Conservation (phyloP, 2,797 vertebrate genomes). For the Neosilurus hyrtlii region DNA sequence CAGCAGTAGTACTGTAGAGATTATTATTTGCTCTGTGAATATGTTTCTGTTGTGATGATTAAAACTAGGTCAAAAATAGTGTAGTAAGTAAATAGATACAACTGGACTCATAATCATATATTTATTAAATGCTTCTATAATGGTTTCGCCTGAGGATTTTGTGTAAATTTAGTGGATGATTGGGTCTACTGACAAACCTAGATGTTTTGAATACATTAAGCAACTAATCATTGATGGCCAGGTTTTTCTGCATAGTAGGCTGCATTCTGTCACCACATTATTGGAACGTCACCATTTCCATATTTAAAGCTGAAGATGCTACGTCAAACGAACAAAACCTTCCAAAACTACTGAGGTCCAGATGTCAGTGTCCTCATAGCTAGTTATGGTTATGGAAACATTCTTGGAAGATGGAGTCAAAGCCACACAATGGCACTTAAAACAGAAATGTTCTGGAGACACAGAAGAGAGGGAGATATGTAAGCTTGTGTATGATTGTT, state of each 20-base stretch:
- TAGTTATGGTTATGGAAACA: conserved; percentile 25
- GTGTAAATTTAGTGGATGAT: neutral
- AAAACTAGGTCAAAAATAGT: conserved; percentile 34
- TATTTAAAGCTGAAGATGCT: neutral
- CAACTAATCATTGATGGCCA: neutral
- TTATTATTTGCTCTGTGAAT: neutral
- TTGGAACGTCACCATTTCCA: neutral
- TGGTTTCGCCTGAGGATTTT: neutral
- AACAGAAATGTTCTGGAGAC: conserved; percentile 28
- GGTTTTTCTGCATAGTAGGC: neutral
- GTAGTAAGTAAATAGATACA: conserved; percentile 13
- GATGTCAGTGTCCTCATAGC: neutral
- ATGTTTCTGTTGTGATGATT: neutral
- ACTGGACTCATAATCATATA: neutral
- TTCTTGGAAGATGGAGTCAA: conserved; percentile 45
- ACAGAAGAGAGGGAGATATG: neutral
- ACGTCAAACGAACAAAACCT: neutral
- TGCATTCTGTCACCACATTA: neutral
- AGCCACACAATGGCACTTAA: conserved; percentile 23
- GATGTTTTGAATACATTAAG: neutral
- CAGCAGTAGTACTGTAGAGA: neutral
- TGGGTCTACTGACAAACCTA: neutral
- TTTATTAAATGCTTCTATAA: neutral
- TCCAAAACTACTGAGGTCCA: neutral
- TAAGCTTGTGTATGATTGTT: conserved; percentile 7